Evolutionary conservation across 2,113 vertebrate genomes (phyloP), one percentile per base, ranked within the genome.

Genomic region (Paraplagusia blochii): DNA sequence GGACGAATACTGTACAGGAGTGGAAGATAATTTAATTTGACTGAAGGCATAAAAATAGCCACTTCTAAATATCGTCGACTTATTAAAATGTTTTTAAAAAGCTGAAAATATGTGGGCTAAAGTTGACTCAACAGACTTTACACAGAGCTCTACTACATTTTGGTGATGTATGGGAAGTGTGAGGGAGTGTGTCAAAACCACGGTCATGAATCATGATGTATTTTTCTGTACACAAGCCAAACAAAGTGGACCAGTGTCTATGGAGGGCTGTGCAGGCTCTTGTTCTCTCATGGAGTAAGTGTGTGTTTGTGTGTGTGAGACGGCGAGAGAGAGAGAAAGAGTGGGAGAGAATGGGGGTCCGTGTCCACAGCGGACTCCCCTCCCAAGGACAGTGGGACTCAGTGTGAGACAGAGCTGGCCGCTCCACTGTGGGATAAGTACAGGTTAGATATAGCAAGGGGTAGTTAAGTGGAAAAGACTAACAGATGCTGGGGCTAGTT

Each of bases 381-480:
- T 70, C 69, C 66, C 77, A 76, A 84, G 81, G 82, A 81, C 82
- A 83, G 67, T 66, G 63, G 80, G 69, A 75, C 71, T 69, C 72
- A 73, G 75, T 81, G 71, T 84, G 68, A 80, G 81, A 69, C 74
- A 50, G 55, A 67, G 66, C 53, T 44, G 55, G 60, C 63, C 81
- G 58, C 74, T 81, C 45, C 54, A 69, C 81, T 49, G 75, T 83
- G 85, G 85, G 85, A 88, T 89, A 88, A 89, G 78, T 89, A 83
- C 83, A 89, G 81, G 88, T 89, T 88, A 79, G 71, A 83, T 86
- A 76, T 85, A 87, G 85, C 59, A 89, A 89, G 85, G 61, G 87
- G 83, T 88, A 81, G 85, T 89, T 89, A 89, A 87, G 76, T 80
- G 83, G 62, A 83, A 87, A 89, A 79, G 84, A 88, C 87, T 87